These are phyloP conservation scores for Brassicogethes aeneus DNA, from an alignment of 2,888 invertebrate species.

Conservation along the genomic window DNA sequence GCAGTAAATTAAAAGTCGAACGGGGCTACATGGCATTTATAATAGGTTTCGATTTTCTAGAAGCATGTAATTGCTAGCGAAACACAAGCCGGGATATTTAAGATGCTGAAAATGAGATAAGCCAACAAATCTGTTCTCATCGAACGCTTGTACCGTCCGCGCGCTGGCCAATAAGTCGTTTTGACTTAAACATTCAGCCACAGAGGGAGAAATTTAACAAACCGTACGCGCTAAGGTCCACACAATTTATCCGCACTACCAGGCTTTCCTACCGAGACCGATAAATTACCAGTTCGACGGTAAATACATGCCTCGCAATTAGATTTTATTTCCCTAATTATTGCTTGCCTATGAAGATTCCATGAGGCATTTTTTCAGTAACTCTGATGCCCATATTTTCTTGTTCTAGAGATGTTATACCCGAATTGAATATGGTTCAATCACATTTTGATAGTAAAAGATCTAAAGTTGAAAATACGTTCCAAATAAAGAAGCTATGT, in stretches of 20 bases:
- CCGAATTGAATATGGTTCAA: no score
- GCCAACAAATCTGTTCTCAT: slow-evolving; percentile 23
- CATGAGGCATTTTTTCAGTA: no score
- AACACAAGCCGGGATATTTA: slow-evolving; percentile 21
- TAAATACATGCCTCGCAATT: no score
- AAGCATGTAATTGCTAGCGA: slow-evolving; percentile 17
- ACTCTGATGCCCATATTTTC: no score
- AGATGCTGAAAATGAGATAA: slow-evolving; percentile 23
- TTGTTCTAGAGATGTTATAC: no score
- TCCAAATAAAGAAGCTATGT: no score
- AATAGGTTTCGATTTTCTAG: slow-evolving; percentile 15
- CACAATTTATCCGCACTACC: background rate
- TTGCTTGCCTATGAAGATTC: no score
- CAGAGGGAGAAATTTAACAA: background rate
- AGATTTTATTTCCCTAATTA: no score
- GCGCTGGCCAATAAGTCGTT: slow-evolving; percentile 25
- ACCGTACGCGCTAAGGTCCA: background rate
- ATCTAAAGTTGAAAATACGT: no score
- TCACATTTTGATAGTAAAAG: no score
- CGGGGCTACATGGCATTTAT: slow-evolving; percentile 11
- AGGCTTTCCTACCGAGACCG: no score
- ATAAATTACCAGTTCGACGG: no score
- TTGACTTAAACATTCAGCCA: slow-evolving; percentile 21
- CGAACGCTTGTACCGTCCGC: slow-evolving; percentile 18
- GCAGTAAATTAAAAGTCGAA: slow-evolving; percentile 4